phyloP scores from a whole-genome alignment of 2,113 vertebrate species.

The Eulacestoma nigropectus region DNA sequence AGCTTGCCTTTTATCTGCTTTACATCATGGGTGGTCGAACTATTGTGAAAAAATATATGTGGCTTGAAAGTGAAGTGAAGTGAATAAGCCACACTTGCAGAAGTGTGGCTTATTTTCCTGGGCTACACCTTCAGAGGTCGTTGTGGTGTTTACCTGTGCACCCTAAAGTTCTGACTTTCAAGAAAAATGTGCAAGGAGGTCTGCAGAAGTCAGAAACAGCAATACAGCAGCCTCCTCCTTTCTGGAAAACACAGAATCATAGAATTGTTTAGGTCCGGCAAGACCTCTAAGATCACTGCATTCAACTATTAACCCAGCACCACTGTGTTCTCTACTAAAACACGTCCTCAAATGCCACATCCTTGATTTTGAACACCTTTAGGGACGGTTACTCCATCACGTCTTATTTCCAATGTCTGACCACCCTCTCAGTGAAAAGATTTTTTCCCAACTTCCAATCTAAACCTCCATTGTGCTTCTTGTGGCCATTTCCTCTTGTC shows the following conservation, averaged over 20 bases:
- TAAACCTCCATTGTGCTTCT: background rate
- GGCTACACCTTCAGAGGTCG: background rate
- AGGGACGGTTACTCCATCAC: background rate
- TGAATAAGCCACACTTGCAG: too few species aligned
- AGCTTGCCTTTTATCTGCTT: background rate
- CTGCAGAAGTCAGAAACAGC: background rate
- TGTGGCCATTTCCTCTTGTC: background rate
- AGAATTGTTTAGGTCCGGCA: background rate
- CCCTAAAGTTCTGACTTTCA: background rate
- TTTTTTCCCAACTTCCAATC: background rate
- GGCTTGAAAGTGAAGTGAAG: background rate
- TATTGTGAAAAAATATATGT: background rate
- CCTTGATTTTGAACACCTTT: background rate
- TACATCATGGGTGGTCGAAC: background rate
- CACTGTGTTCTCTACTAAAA: background rate
- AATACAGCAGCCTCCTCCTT: background rate
- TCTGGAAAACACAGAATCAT: background rate
- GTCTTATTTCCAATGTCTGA: background rate
- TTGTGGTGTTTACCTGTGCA: background rate
- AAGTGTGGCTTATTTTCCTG: background rate
- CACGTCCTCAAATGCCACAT: too few species aligned
- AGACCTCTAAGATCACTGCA: background rate
- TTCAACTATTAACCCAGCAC: background rate
- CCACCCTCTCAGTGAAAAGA: background rate
- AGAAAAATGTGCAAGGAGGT: accelerated